A percentile compares a stretch with the other conserved stretches of the same genome.
Evolutionary conservation across 2,797 vertebrate genomes (phyloP).

Genomic region (Capromys pilorides): DNA sequence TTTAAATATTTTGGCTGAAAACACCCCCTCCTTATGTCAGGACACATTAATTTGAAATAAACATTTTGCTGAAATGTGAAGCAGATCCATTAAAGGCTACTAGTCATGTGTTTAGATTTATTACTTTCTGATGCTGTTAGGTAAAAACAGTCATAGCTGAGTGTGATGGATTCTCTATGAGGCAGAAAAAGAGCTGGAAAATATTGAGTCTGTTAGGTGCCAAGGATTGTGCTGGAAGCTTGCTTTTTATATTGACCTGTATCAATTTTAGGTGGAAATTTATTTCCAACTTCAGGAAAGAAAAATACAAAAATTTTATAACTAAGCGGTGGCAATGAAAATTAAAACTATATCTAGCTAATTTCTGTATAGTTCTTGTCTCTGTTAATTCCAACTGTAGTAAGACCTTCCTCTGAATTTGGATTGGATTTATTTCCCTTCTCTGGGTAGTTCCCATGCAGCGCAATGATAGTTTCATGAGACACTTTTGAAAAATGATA

Average conservation of each 20-base stretch:
- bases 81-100: constrained; percentile 69
- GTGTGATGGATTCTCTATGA: background rate
- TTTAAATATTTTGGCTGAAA: constrained; percentile 81
- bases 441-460: constrained; percentile 43
- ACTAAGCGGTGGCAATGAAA: background rate
- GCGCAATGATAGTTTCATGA: constrained; percentile 51
- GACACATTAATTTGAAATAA: constrained; percentile 77
- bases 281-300: background rate
- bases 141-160: background rate
- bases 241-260: background rate
- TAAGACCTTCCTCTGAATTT: constrained; percentile 9
- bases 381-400: constrained; percentile 39
- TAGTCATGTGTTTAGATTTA: constrained; percentile 48
- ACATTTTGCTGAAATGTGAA: constrained; percentile 76
- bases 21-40: constrained; percentile 71
- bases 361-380: constrained; percentile 26
- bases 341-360: background rate
- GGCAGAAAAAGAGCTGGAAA: background rate
- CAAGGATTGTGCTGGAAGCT: background rate
- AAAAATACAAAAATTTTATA: background rate
- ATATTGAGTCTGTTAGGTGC: background rate
- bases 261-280: background rate
- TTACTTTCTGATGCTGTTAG: constrained; percentile 34
- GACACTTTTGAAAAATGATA: constrained; percentile 71
- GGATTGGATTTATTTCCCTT: constrained; percentile 43